A percentile compares a stretch with the other conserved stretches of the same genome.
These are phyloP conservation scores for Zeuzera pyrina DNA, from an alignment of 2,888 invertebrate species.

Conservation along the genomic window DNA sequence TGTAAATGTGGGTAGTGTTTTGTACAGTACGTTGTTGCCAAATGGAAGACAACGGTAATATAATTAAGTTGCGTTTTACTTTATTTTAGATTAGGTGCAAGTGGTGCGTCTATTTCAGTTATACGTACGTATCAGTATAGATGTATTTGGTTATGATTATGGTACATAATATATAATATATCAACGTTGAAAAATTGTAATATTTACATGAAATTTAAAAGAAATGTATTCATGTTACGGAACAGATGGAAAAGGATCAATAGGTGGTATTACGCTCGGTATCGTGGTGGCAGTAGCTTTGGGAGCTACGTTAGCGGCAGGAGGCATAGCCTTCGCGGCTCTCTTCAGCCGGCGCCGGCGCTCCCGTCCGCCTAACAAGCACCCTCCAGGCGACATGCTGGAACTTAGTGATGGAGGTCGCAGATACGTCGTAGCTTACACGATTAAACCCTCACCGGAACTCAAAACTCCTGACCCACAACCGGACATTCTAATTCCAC, in stretches of 20 bases:
- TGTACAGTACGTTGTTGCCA: no score
- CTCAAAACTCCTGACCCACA: conserved; percentile 76
- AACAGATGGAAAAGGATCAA: conserved; percentile 79
- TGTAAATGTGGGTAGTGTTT: no score
- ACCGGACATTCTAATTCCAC: conserved; percentile 86
- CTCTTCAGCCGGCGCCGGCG: conserved; percentile 47
- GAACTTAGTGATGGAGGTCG: conserved; percentile 85
- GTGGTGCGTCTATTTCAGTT: no score
- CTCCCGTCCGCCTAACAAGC: conserved; percentile 50
- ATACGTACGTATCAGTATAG: no score
- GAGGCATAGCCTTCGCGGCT: conserved; percentile 45
- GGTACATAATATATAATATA: no score
- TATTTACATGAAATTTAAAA: conserved; percentile 6
- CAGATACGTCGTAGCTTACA: conserved; percentile 89
- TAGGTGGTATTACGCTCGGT: conserved; percentile 81
- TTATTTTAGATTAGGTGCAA: no score
- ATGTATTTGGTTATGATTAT: no score
- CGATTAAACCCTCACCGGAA: conserved; percentile 79
- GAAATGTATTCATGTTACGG: conserved; percentile 2
- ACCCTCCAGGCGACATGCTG: conserved; percentile 68
- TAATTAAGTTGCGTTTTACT: no score
- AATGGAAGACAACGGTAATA: no score
- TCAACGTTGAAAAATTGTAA: no score
- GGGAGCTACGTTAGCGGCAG: conserved; percentile 43
- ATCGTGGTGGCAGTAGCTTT: conserved; percentile 63